Base-by-base conservation (phyloP, 2,888 invertebrate genomes). In the Dasypogon diadema region DNA sequence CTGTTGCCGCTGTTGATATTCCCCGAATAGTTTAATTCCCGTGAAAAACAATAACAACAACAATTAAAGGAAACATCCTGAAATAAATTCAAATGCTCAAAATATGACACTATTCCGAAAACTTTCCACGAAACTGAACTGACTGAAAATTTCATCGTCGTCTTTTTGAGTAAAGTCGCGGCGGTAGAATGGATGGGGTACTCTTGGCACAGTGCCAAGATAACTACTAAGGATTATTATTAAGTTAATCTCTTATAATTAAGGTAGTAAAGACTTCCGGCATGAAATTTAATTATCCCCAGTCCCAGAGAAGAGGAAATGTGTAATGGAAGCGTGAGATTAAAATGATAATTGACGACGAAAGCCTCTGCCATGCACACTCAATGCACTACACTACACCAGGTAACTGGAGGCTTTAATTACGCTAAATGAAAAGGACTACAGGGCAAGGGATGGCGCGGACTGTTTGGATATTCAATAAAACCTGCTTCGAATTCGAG, bases 181-280 rank as follows among this genome's bases (percentile, higher is more conserved):
- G 30, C 30, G 30, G n/a, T n/a, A n/a, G n/a, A n/a, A n/a, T n/a
- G n/a, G n/a, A n/a, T n/a, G n/a, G n/a, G n/a, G n/a, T n/a, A n/a
- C n/a, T 30, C 8, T 48, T 68, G 68, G 68, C 37, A 26, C 8
- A 26, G 68, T 26, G 68, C 68, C 68, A 68, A 51, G 68, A 68
- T 68, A 68, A 51, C 48, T 68, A 26, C 68, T 68, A 48, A 68
- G 68, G 68, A 48, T 68, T 68, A 51, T 68, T 68, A 68, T 68
- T 68, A 68, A 68, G 34, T 68, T 68, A 68, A 68, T 68, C 68
- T 51, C 51, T 68, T 68, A 68, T 68, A 68, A 68, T 68, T 68
- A 68, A 68, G 68, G 68, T 68, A 68, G 68, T 68, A 68, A 68
- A 51, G 68, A 68, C 68, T 68, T 68, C 68, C 68, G 68, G 51